Percentiles rank a stretch among this genome's conserved stretches.
Evolutionary conservation across 1,140 invertebrate species (phyloP).

Genomic region (Leucophenga varia): DNA sequence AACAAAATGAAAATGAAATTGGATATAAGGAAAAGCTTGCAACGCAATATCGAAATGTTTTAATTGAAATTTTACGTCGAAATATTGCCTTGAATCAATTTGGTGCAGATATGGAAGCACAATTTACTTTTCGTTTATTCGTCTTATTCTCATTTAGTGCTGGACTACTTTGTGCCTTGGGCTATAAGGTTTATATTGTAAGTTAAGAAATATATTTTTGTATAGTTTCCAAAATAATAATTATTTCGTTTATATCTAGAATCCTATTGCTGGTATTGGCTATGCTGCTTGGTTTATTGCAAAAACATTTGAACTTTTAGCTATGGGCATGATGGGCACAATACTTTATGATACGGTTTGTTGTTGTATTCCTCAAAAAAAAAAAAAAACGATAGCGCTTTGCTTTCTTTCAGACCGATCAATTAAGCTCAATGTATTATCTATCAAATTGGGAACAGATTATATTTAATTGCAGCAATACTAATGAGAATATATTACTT

Average conservation of each 20-base stretch:
- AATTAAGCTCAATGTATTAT: slow-evolving; percentile 35
- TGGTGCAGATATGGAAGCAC: slow-evolving; percentile 23
- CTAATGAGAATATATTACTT: slow-evolving; percentile 31
- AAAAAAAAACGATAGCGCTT: no score
- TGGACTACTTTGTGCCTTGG: slow-evolving; percentile 30
- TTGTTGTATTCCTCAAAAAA: no score
- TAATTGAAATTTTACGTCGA: slow-evolving; percentile 18
- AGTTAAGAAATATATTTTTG: no score
- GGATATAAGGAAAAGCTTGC: slow-evolving; percentile 23
- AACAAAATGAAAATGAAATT: not conserved
- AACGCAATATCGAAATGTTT: slow-evolving; percentile 13
- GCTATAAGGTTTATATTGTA: slow-evolving; percentile 44
- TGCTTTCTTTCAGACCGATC: slow-evolving; percentile 30
- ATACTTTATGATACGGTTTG: slow-evolving; percentile 28
- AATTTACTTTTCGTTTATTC: slow-evolving; percentile 38
- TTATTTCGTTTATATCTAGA: slow-evolving; percentile 13
- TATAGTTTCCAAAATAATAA: no score
- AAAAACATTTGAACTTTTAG: slow-evolving; percentile 32
- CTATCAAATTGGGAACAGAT: slow-evolving; percentile 36
- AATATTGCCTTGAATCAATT: slow-evolving; percentile 37
- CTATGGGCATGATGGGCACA: slow-evolving; percentile 28
- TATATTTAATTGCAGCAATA: slow-evolving; percentile 29
- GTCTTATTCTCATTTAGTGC: slow-evolving; percentile 41
- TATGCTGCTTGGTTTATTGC: slow-evolving; percentile 39
- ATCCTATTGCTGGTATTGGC: slow-evolving; percentile 32